Evolutionary conservation across 2,888 invertebrate genomes (phyloP).

Genomic region (Andrena praecox): DNA sequence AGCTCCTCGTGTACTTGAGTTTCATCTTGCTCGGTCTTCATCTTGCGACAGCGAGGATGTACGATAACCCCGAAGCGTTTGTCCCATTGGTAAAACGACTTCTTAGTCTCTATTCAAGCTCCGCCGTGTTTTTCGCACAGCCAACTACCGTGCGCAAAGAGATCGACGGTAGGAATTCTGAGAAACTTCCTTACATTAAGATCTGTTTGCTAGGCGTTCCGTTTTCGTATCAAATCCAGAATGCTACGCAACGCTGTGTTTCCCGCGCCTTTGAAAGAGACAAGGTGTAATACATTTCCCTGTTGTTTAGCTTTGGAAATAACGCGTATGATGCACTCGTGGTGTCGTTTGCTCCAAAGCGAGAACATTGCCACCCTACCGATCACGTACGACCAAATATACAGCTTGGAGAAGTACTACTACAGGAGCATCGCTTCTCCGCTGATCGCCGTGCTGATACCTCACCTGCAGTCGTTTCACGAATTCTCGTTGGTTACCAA

Average conservation of each 20-base stretch:
- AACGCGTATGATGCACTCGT: slow-evolving; percentile 16
- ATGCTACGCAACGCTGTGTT: too few species aligned
- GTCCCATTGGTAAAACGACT: slow-evolving; percentile 40
- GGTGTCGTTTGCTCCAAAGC: slow-evolving; percentile 34
- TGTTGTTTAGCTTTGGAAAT: slow-evolving; percentile 28
- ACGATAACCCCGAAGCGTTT: background rate
- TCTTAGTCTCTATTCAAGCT: slow-evolving; percentile 35
- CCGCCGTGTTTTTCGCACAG: slow-evolving; percentile 41
- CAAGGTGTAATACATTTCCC: background rate
- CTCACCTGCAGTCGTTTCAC: background rate
- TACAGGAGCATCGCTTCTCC: slow-evolving; percentile 47
- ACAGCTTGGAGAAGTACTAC: background rate
- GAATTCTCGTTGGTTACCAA: slow-evolving; percentile 50
- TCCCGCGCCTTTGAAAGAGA: too few species aligned
- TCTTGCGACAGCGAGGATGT: background rate
- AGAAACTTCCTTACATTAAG: background rate
- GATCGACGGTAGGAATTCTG: slow-evolving; percentile 12
- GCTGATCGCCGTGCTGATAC: slow-evolving; percentile 57
- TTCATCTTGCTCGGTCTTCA: slow-evolving; percentile 2
- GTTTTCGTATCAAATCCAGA: background rate
- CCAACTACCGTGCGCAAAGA: background rate
- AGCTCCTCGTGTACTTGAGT: background rate
- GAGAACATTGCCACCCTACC: slow-evolving; percentile 30
- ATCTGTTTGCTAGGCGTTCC: too few species aligned
- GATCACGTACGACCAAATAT: slow-evolving; percentile 15